Conservation (phyloP, 2,888 invertebrate genomes). For the Zygogramma bicolorata region DNA sequence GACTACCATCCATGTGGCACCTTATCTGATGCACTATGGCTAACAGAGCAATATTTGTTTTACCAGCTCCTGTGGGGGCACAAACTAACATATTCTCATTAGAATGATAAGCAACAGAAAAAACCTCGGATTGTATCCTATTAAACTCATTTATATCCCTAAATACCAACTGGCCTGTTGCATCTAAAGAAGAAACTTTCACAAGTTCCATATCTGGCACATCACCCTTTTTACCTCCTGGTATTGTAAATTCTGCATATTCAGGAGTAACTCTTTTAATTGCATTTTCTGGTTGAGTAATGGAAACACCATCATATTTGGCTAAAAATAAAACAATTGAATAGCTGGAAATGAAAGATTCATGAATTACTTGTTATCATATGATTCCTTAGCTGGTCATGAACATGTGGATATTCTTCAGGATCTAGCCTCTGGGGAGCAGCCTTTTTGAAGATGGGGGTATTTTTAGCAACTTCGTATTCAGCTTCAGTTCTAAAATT, state of each 20-base stretch:
- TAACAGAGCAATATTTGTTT: slow-evolving; percentile 97
- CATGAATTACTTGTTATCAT: slow-evolving; percentile 55
- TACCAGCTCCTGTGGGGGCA: slow-evolving; percentile 99
- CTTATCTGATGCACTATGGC: slow-evolving; percentile 92
- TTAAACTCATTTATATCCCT: slow-evolving; percentile 88
- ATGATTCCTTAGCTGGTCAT: slow-evolving; percentile 78
- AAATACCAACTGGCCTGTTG: slow-evolving; percentile 92
- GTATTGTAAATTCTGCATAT: slow-evolving; percentile 90
- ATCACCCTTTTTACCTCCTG: slow-evolving; percentile 75
- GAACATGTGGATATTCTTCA: slow-evolving; percentile 88
- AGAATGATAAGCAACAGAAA: slow-evolving; percentile 92
- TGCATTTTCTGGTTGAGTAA: slow-evolving; percentile 78
- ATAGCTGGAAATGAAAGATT: not conserved
- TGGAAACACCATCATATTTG: slow-evolving; percentile 56
- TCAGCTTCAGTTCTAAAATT: slow-evolving; percentile 52
- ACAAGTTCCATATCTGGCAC: slow-evolving; percentile 70
- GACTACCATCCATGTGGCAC: slow-evolving; percentile 83
- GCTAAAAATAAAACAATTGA: slow-evolving; percentile 45
- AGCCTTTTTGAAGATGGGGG: slow-evolving; percentile 57
- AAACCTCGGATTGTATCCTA: slow-evolving; percentile 96
- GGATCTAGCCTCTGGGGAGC: slow-evolving; percentile 63
- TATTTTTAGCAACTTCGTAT: slow-evolving; percentile 52
- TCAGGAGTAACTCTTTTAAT: slow-evolving; percentile 78
- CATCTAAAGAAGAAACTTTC: slow-evolving; percentile 65
- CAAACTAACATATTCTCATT: slow-evolving; percentile 98